Conservation (phyloP, 1,140 invertebrate genomes). For the honey bee (Apis mellifera) region DNA sequence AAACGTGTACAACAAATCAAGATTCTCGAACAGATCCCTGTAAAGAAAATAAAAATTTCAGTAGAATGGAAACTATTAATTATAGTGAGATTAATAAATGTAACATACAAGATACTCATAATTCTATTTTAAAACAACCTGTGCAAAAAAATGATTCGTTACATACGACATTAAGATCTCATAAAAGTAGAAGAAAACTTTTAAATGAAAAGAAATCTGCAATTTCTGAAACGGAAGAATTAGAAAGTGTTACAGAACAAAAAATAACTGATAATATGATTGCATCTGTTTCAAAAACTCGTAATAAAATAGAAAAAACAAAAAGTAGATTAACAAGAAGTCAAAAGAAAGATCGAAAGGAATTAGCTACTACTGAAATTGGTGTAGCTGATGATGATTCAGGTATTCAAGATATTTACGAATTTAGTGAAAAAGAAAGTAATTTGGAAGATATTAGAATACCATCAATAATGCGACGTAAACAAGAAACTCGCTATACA, state of each 20-base stretch:
- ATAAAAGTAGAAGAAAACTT: constrained; percentile 74
- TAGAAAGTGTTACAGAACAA: constrained; percentile 40
- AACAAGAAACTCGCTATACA: constrained; percentile 60
- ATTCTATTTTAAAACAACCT: constrained; percentile 74
- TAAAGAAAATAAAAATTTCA: constrained; percentile 49
- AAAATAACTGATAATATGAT: constrained; percentile 6
- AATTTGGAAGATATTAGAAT: constrained; percentile 76
- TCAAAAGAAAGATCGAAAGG: constrained; percentile 72
- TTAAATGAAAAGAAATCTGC: constrained; percentile 73
- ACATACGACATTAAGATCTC: constrained; percentile 67
- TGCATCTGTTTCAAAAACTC: constrained; percentile 36
- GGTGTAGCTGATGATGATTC: constrained; percentile 78
- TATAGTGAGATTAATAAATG: constrained; percentile 32
- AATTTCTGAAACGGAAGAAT: constrained; percentile 66
- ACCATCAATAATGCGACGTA: constrained; percentile 68
- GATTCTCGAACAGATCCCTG: constrained; percentile 29
- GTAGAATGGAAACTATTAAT: constrained; percentile 32
- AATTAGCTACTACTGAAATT: constrained; percentile 62
- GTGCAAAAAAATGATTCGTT: constrained; percentile 37
- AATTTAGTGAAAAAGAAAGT: constrained; percentile 79
- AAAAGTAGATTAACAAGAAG: constrained; percentile 75
- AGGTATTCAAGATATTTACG: constrained; percentile 80
- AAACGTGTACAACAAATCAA: constrained; percentile 6
- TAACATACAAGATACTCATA: constrained; percentile 73
- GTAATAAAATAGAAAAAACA: constrained; percentile 57